Conservation (phyloP, 2,797 vertebrate genomes). For the Cheirogaleus major region DNA sequence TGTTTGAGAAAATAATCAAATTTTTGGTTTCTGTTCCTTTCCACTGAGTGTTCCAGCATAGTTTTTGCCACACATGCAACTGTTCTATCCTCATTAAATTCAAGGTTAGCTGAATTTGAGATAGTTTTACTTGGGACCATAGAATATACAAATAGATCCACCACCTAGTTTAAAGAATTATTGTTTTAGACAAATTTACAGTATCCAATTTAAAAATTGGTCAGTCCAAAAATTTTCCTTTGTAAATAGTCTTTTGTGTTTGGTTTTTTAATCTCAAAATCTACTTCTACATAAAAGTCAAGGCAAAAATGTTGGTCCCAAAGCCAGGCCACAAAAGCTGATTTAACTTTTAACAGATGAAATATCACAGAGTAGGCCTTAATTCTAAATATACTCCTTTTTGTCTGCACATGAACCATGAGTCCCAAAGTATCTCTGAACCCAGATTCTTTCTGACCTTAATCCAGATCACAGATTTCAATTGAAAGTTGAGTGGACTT, state of each 20-base stretch:
- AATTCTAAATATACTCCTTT: background rate
- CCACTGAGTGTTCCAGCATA: background rate
- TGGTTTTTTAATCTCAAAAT: background rate
- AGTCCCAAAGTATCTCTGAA: background rate
- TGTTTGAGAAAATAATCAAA: conserved; percentile 1
- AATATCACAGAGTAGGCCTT: background rate
- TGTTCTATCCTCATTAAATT: background rate
- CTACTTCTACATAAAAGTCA: background rate
- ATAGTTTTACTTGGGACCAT: background rate
- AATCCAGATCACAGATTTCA: background rate
- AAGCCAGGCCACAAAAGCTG: background rate
- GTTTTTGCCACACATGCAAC: background rate
- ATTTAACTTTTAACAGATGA: background rate
- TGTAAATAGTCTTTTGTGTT: background rate
- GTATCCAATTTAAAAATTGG: background rate
- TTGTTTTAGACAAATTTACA: background rate
- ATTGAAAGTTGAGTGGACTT: background rate
- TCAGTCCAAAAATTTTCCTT: background rate
- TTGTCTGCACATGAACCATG: background rate
- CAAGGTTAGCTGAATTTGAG: background rate
- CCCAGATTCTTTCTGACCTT: background rate
- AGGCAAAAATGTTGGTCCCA: background rate
- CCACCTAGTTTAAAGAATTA: background rate
- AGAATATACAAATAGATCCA: background rate
- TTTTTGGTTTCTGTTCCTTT: background rate